Base-by-base conservation (phyloP, 2,797 vertebrate species). In the Tympanoctomys barrerae region DNA sequence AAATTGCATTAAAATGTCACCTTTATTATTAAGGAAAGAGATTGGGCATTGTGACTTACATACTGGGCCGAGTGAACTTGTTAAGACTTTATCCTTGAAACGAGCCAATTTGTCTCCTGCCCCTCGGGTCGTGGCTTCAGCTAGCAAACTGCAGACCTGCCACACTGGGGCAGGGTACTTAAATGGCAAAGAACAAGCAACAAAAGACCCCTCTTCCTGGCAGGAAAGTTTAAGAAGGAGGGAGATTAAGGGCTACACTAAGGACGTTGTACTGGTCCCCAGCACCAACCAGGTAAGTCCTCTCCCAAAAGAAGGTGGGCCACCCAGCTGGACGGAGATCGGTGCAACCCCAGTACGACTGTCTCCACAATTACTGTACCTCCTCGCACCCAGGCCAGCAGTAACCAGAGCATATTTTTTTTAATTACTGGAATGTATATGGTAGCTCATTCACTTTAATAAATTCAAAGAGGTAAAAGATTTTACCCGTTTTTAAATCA, bases 401-500 rank as follows among this genome's bases (percentile, higher is more conserved):
- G 33, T 87, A 68, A 19, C 16, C 66, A 8, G 14, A 77, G 21
- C 64, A 26, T 1, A 36, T 31, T 64, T 79, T 90, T 75, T 49
- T 24, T 7, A 24, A 52, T 82, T 66, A 85, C 9, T 85, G 16
- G 5, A 82, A 68, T 46, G 3, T 11, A 31, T 22, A 5, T 61
- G 8, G 24, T 33, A 64, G 59, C 31, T 86, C 79, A 36, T 80
- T 93, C 59, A 70, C 24, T 5, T 24, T 24, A 52, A 33, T 36
- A 79, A 77, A 54, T 75, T 33, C 46, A 83, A 19, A 80, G 31
- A 91, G 16, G 79, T 91, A 90, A 81, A 64, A 87, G 86, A 94
- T 62, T 26, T 70, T 57, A 84, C 13, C 54, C 14, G 14, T 14
- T 49, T 9, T 49, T 49, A 49, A 49, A 49, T 49, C 8, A 49